These are phyloP conservation scores for Diplosoma virens DNA, from an alignment of 23 tunicate species.

Conservation along the genomic window DNA sequence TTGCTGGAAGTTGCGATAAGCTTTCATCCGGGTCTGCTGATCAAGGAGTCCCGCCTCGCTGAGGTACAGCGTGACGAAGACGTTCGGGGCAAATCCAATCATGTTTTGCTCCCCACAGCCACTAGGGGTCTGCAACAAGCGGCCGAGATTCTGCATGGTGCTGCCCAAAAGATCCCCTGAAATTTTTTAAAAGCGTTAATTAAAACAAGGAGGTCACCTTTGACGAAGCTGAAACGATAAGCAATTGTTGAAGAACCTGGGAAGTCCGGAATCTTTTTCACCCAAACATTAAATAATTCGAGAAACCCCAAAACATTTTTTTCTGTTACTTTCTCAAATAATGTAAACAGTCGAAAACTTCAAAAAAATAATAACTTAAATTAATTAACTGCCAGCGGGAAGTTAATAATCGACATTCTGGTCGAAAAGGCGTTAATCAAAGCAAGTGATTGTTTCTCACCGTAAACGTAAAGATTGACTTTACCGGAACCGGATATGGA, in stretches of 20 bases:
- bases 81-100: slow-evolving; percentile 85
- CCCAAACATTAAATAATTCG: too few species aligned
- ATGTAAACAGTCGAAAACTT: too few species aligned
- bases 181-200: too few species aligned
- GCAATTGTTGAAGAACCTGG: too few species aligned
- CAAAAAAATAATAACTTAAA: neutral
- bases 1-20: slow-evolving; percentile 48
- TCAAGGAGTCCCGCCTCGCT: slow-evolving; percentile 44
- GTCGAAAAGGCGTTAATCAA: too few species aligned
- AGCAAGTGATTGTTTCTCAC: too few species aligned
- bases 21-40: slow-evolving; percentile 30
- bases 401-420: neutral
- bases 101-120: slow-evolving; percentile 97
- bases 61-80: slow-evolving; percentile 77
- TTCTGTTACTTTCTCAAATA: too few species aligned
- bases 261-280: too few species aligned
- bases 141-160: slow-evolving; percentile 68
- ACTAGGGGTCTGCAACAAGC: slow-evolving; percentile 45
- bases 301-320: too few species aligned
- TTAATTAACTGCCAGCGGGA: neutral
- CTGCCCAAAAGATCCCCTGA: slow-evolving; percentile 88
- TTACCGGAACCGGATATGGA: slow-evolving; percentile 58
- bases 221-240: too few species aligned
- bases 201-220: too few species aligned
- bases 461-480: slow-evolving; percentile 60